Evolutionary conservation across 35 echinoderm and acorn worm genomes (phyloP).

Genomic region (Holothuria glaberrima): DNA sequence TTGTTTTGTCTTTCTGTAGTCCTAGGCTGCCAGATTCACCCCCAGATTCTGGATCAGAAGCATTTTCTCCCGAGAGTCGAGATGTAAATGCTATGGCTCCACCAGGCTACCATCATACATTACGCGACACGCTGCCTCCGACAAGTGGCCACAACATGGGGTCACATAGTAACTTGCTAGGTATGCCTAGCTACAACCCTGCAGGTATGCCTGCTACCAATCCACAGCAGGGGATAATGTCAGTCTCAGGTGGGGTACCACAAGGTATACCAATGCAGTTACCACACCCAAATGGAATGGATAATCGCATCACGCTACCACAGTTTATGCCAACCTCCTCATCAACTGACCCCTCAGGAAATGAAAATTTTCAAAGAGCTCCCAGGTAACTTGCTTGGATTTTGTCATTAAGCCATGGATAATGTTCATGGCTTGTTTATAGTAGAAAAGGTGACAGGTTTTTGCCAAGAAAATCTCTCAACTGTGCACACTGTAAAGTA

Average conservation of each 20-base stretch:
- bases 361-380: background rate
- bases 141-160: background rate
- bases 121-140: background rate
- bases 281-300: conserved; percentile 7
- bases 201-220: background rate
- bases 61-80: conserved; percentile 43
- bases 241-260: conserved; percentile 34
- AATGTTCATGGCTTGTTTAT: background rate
- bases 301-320: conserved; percentile 1
- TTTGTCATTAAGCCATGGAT: no score
- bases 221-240: conserved; percentile 32
- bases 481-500: background rate
- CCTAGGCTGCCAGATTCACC: conserved; percentile 50
- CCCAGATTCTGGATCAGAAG: conserved; percentile 47
- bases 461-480: background rate
- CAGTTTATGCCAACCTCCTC: conserved; percentile 35
- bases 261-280: conserved; percentile 33
- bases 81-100: conserved; percentile 30
- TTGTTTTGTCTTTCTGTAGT: background rate
- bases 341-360: background rate
- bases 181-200: background rate
- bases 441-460: background rate
- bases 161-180: conserved; percentile 5
- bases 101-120: conserved; percentile 27
- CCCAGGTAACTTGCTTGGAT: background rate